Evolutionary conservation across 1,140 invertebrate species (phyloP).

Genomic region (Riptortus pedestris): DNA sequence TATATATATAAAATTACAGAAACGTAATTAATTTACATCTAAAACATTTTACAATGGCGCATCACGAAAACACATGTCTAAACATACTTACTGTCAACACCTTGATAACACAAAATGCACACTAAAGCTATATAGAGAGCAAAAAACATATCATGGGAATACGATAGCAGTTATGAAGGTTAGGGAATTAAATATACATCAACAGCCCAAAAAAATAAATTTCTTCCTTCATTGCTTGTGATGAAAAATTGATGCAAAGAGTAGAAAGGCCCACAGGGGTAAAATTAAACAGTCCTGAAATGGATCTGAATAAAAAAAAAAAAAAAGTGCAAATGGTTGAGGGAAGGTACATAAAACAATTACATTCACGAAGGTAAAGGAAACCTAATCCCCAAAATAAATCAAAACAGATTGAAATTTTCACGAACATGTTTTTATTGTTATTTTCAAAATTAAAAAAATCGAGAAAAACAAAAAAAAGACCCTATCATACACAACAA

Average conservation of each 20-base stretch:
- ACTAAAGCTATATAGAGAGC: slow-evolving; percentile 26
- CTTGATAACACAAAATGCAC: slow-evolving; percentile 23
- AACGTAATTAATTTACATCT: slow-evolving; percentile 20
- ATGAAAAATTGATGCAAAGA: slow-evolving; percentile 4
- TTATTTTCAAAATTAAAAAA: not conserved
- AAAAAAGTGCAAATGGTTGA: not conserved
- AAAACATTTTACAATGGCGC: slow-evolving; percentile 21
- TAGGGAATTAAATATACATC: slow-evolving; percentile 9
- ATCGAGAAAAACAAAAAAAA: not conserved
- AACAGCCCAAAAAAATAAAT: slow-evolving; percentile 9
- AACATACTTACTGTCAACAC: slow-evolving; percentile 26
- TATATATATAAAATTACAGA: not conserved
- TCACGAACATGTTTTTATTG: not conserved
- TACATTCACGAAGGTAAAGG: slow-evolving; percentile 1
- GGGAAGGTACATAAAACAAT: not conserved
- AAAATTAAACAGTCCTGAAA: not conserved
- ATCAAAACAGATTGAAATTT: not conserved
- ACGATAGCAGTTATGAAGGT: slow-evolving; percentile 14
- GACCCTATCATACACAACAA: slow-evolving; percentile 7
- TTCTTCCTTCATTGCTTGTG: not conserved
- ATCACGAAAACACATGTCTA: slow-evolving; percentile 25
- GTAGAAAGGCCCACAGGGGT: not conserved
- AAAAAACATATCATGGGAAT: slow-evolving; percentile 25
- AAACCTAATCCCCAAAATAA: not conserved
- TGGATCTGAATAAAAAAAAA: no score